Evolutionary conservation across 2,888 invertebrate species (phyloP).

Genomic region (Amiota mariae): DNA sequence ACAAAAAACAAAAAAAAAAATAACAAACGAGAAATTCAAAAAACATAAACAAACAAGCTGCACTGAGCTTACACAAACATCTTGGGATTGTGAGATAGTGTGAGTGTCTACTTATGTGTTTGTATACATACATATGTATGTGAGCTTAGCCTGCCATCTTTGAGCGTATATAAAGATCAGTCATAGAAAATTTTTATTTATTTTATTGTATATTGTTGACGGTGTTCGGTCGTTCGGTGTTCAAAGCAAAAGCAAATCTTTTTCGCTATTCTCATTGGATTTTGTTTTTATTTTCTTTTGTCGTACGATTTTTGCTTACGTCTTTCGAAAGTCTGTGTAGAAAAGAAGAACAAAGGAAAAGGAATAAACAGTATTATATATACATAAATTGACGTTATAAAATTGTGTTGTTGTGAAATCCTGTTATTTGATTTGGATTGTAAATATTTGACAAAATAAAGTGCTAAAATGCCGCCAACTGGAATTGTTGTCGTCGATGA

Average conservation of each 20-base stretch:
- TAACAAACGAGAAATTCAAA: background rate
- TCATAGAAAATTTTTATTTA: conserved; percentile 54
- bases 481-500: conserved; percentile 57
- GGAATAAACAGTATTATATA: background rate
- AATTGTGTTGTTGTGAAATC: conserved; percentile 1
- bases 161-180: conserved; percentile 53
- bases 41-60: conserved; percentile 1
- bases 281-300: conserved; percentile 30
- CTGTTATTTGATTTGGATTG: conserved; percentile 2
- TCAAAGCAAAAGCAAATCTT: conserved; percentile 6
- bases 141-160: background rate
- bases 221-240: too few species aligned
- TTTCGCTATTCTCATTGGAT: background rate
- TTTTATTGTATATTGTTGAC: conserved; percentile 45
- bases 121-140: conserved; percentile 24
- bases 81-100: background rate
- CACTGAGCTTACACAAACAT: background rate
- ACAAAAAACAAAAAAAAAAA: too few species aligned
- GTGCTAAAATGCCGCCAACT: conserved; percentile 69
- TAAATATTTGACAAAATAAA: background rate
- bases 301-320: conserved; percentile 6
- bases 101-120: background rate
- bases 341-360: background rate
- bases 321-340: conserved; percentile 12
- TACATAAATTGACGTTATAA: conserved; percentile 3